Percentiles rank a stretch among this genome's conserved stretches.
Evolutionary conservation across 2,888 invertebrate species (phyloP).

Genomic region (Microctonus aethiopoides): DNA sequence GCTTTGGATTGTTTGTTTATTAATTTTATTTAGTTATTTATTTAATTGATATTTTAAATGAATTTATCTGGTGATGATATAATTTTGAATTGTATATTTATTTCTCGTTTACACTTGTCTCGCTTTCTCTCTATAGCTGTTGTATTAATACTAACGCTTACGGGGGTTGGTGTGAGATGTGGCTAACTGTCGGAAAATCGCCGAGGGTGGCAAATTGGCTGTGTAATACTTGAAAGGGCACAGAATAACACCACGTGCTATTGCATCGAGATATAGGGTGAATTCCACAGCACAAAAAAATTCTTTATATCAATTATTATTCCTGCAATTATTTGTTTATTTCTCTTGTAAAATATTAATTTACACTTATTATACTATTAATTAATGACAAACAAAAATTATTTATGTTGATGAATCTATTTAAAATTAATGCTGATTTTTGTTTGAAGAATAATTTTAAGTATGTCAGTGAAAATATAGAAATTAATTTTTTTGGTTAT

Average conservation of each 20-base stretch:
- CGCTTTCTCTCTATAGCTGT: neutral
- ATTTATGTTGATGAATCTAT: neutral
- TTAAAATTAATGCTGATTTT: too few species aligned
- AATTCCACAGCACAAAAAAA: neutral
- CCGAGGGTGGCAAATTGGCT: slow-evolving; percentile 61
- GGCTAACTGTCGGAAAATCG: slow-evolving; percentile 44
- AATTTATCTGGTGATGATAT: too few species aligned
- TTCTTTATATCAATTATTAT: too few species aligned
- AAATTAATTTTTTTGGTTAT: neutral
- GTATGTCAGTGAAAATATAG: neutral
- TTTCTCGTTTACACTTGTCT: neutral
- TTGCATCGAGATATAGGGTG: neutral
- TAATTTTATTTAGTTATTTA: neutral
- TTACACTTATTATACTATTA: too few species aligned
- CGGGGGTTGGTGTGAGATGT: slow-evolving; percentile 46
- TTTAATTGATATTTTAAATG: too few species aligned
- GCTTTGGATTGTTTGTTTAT: too few species aligned
- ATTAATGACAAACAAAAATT: too few species aligned
- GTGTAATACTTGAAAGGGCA: slow-evolving; percentile 56
- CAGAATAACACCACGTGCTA: slow-evolving; percentile 16
- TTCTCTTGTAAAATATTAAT: too few species aligned
- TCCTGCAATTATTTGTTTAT: slow-evolving; percentile 1
- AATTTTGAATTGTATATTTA: neutral
- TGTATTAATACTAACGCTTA: neutral
- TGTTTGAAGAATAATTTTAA: too few species aligned